Evolutionary conservation across 2,113 vertebrate species (phyloP).

Genomic region (Psammodynastes pulverulentus): DNA sequence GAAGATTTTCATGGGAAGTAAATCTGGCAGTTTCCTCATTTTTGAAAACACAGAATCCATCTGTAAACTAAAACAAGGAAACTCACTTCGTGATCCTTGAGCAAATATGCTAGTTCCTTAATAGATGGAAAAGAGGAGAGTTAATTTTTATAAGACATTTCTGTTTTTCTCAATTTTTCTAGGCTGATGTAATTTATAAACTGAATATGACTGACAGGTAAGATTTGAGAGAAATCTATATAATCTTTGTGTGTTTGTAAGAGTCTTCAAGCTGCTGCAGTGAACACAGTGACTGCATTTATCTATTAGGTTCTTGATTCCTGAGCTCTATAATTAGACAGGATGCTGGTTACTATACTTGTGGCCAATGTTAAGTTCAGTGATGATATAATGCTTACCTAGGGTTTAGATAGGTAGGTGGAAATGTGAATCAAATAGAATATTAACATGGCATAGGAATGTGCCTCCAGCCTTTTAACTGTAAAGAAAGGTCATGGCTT

Average conservation of each 20-base stretch:
- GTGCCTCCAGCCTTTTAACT: background rate
- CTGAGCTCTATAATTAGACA: background rate
- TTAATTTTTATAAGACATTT: slow-evolving; percentile 24
- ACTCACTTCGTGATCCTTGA: background rate
- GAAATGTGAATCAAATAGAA: background rate
- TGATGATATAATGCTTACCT: background rate
- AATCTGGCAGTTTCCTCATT: background rate
- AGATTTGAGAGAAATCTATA: slow-evolving; percentile 50
- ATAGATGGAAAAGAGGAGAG: background rate
- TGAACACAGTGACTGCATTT: background rate
- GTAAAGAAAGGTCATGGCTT: background rate
- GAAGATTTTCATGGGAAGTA: background rate
- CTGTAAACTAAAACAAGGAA: background rate
- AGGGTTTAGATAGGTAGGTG: background rate
- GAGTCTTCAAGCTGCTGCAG: background rate
- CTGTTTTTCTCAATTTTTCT: slow-evolving; percentile 48
- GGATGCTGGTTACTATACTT: background rate
- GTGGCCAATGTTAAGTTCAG: background rate
- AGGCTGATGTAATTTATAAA: slow-evolving; percentile 99
- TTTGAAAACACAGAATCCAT: background rate
- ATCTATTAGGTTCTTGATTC: background rate
- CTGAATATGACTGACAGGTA: slow-evolving; percentile 99
- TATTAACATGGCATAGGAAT: background rate
- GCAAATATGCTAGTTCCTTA: background rate
- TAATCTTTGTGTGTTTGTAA: slow-evolving; percentile 5